These are phyloP conservation scores for Onychomys arenicola DNA, from an alignment of 2,797 vertebrate genomes.

Conservation along the genomic window DNA sequence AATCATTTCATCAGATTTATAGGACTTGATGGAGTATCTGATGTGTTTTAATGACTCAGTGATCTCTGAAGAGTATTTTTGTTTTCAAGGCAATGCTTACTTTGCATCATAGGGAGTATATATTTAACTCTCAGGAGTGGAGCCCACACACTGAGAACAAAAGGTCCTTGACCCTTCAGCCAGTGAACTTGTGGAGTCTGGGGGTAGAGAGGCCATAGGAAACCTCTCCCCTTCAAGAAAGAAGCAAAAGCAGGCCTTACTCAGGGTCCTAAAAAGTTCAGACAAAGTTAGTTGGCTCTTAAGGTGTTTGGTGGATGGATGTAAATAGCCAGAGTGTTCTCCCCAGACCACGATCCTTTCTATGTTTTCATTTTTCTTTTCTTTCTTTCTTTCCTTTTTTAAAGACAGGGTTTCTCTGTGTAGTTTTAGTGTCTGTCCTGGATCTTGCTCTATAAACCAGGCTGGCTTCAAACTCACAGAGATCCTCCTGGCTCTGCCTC, in stretches of 20 bases:
- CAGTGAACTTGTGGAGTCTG: not conserved
- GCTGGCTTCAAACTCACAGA: too few species aligned
- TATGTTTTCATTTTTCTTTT: not conserved
- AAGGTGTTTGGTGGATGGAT: not conserved
- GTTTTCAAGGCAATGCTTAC: constrained; percentile 42
- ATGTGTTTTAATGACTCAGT: not conserved
- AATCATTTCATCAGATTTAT: not conserved
- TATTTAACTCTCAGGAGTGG: not conserved
- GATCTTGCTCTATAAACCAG: too few species aligned
- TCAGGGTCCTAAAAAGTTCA: not conserved
- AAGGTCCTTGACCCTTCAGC: not conserved
- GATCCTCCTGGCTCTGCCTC: too few species aligned
- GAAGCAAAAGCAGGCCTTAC: not conserved
- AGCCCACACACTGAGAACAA: not conserved
- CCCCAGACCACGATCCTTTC: not conserved
- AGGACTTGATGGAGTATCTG: not conserved
- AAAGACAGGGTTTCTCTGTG: too few species aligned
- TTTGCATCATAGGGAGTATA: not conserved
- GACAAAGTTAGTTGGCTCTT: constrained; percentile 18
- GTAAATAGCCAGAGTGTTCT: not conserved
- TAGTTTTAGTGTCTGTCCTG: too few species aligned
- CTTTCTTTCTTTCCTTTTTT: too few species aligned
- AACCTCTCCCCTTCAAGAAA: not conserved
- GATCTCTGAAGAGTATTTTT: constrained; percentile 17
- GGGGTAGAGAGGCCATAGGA: not conserved